Evolutionary conservation across 2,797 vertebrate species (phyloP).

Genomic region (Emys orbicularis): DNA sequence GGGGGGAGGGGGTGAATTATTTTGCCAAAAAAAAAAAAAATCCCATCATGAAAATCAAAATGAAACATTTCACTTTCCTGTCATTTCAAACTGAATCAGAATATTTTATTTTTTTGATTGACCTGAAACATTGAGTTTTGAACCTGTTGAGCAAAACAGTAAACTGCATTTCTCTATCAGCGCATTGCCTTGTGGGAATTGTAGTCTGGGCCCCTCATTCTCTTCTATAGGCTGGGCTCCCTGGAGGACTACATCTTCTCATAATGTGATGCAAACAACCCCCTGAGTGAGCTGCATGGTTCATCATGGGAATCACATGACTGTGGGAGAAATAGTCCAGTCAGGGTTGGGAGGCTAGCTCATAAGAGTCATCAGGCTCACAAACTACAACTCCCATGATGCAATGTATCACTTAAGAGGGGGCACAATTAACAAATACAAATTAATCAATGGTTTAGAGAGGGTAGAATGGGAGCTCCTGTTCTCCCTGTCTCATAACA

Average conservation of each 20-base stretch:
- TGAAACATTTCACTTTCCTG: not conserved
- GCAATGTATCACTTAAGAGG: not conserved
- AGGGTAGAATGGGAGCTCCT: not conserved
- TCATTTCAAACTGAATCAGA: not conserved
- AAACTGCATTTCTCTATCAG: not conserved
- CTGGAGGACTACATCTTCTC: not conserved
- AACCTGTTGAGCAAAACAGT: not conserved
- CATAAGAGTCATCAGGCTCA: not conserved
- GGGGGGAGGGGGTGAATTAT: not conserved
- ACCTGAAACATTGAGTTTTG: not conserved
- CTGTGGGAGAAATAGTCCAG: not conserved
- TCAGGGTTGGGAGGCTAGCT: not conserved
- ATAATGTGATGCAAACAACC: not conserved
- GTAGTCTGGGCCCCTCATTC: not conserved
- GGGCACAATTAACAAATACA: not conserved
- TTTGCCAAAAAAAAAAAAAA: not conserved
- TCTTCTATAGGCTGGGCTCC: not conserved
- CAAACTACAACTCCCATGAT: not conserved
- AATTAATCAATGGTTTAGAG: not conserved
- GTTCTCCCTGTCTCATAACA: not conserved
- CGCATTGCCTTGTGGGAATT: not conserved
- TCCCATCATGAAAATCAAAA: not conserved
- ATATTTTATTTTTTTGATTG: not conserved
- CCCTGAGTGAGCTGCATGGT: not conserved
- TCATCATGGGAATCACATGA: not conserved